Evolutionary conservation across 2,797 vertebrate species (phyloP).

Genomic region (Phaenicophaeus curvirostris): DNA sequence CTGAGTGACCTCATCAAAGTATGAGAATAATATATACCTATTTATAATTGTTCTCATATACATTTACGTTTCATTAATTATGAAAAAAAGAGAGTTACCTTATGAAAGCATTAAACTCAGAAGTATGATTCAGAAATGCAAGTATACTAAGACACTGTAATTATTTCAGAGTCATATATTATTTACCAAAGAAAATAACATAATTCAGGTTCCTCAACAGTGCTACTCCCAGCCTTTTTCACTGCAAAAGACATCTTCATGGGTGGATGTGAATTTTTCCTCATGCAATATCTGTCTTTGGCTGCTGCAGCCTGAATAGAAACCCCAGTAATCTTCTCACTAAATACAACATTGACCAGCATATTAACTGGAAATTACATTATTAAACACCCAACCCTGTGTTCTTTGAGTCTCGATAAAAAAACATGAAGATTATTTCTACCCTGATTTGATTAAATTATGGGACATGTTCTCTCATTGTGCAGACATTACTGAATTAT

Average conservation of each 20-base stretch:
- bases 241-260: neutral
- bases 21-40: neutral
- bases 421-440: neutral
- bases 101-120: neutral
- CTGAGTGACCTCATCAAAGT: neutral
- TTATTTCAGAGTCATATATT: neutral
- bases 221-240: neutral
- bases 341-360: neutral
- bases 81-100: neutral
- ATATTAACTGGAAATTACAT: slow-evolving; percentile 15
- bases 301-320: neutral
- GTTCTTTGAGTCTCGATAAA: slow-evolving; percentile 49
- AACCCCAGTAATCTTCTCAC: neutral
- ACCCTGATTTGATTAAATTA: slow-evolving; percentile 14
- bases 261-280: neutral
- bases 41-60: neutral
- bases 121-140: neutral
- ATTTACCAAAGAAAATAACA: neutral
- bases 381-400: neutral
- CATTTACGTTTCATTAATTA: neutral
- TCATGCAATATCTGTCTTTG: neutral
- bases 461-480: neutral
- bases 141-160: neutral
- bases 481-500: slow-evolving; percentile 21
- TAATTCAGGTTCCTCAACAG: neutral